Evolutionary conservation across 2,797 vertebrate species (phyloP).

Genomic region (Alosa sapidissima): DNA sequence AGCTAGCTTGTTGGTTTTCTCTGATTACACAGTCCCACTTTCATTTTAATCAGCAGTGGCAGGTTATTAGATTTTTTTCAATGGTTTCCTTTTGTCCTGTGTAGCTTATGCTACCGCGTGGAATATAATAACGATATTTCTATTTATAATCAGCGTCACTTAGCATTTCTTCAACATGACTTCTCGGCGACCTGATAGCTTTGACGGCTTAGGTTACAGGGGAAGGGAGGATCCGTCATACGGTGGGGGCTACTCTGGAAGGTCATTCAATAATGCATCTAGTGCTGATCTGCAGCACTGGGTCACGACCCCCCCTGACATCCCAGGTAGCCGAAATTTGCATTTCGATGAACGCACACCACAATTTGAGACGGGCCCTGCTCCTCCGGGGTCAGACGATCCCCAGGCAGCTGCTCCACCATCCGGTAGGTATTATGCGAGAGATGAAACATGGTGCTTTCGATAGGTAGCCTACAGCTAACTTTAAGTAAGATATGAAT

Average conservation of each 20-base stretch:
- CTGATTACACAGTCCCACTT: not conserved
- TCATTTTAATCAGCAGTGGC: not conserved
- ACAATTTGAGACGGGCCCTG: constrained; percentile 66
- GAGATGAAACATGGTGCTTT: not conserved
- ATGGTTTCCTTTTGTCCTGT: not conserved
- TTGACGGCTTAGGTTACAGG: constrained; percentile 87
- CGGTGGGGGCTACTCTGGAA: constrained; percentile 68
- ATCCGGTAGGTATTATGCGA: constrained; percentile 50
- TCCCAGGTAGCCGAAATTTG: constrained; percentile 91
- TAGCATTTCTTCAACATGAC: constrained; percentile 70
- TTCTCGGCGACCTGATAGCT: constrained; percentile 87
- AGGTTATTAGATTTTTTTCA: not conserved
- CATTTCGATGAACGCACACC: constrained; percentile 85
- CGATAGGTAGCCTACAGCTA: not conserved
- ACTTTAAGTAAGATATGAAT: not conserved
- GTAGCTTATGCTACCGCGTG: not conserved
- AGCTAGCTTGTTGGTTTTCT: not conserved
- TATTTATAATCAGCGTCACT: not conserved
- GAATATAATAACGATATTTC: not conserved
- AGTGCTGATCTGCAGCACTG: constrained; percentile 80
- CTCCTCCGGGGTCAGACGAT: constrained; percentile 53
- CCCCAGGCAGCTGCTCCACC: constrained; percentile 49
- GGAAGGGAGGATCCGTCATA: constrained; percentile 76
- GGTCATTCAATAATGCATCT: constrained; percentile 74
- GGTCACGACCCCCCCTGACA: constrained; percentile 90